These are phyloP conservation scores for Zapus hudsonius DNA, from an alignment of 2,113 vertebrate species.

Conservation along the genomic window DNA sequence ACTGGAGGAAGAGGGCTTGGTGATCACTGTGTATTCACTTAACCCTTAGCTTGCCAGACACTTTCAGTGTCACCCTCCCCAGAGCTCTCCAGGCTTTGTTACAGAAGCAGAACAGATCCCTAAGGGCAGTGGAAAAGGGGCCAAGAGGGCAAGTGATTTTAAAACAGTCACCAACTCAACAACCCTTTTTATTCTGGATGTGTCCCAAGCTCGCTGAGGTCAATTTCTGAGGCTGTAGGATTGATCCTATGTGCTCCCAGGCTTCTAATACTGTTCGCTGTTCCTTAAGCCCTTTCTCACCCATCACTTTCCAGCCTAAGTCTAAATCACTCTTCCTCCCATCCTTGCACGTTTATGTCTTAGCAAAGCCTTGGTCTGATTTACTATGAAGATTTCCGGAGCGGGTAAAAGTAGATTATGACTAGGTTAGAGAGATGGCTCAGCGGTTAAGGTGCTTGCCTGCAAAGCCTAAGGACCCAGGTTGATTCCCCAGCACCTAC, in stretches of 20 bases:
- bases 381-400: slow-evolving; percentile 4
- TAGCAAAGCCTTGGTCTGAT: neutral
- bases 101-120: neutral
- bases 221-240: neutral
- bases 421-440: no score
- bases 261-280: neutral
- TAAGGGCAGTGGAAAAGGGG: neutral
- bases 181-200: neutral
- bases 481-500: no score
- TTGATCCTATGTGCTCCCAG: neutral
- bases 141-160: neutral
- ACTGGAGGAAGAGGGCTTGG: neutral
- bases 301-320: neutral
- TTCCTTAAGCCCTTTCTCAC: neutral
- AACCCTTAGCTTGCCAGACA: neutral
- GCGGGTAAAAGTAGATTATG: neutral
- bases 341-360: neutral
- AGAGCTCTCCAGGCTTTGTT: neutral
- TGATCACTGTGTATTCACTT: neutral
- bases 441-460: no score
- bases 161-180: neutral
- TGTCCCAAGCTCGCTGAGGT: neutral
- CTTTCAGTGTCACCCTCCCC: neutral
- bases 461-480: no score
- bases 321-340: neutral